phyloP scores from a whole-genome alignment of 2,888 invertebrate genomes.

The Eilema sororculum region DNA sequence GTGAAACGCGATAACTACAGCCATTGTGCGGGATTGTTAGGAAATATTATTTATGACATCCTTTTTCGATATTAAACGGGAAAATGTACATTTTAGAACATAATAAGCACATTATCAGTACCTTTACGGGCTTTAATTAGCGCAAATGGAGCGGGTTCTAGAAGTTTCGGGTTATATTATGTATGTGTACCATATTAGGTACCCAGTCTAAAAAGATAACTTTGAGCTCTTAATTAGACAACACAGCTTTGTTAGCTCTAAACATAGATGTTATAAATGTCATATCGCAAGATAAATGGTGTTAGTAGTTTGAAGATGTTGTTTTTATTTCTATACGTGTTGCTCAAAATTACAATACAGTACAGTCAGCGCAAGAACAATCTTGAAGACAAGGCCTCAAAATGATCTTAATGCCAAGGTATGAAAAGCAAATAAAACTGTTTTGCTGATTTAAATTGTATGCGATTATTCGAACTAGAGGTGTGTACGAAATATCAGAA shows the following conservation, averaged over 20 bases:
- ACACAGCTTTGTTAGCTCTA: background rate
- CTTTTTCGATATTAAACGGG: slow-evolving; percentile 21
- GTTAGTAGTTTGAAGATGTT: too few relatives aligned
- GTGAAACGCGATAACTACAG: slow-evolving; percentile 27
- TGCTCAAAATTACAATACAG: too few relatives aligned
- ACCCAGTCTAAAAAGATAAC: background rate
- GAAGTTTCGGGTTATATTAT: background rate
- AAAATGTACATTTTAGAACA: slow-evolving; percentile 17
- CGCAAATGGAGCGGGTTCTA: background rate
- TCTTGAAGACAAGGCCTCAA: too few relatives aligned
- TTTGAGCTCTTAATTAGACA: background rate
- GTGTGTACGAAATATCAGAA: too few relatives aligned
- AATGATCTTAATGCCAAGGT: too few relatives aligned
- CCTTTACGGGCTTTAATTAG: background rate
- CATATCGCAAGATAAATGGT: too few relatives aligned
- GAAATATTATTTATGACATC: slow-evolving; percentile 21
- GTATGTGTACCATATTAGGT: background rate
- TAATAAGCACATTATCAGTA: slow-evolving; percentile 1
- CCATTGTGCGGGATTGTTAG: slow-evolving; percentile 23
- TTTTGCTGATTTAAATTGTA: too few relatives aligned
- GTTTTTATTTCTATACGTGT: too few relatives aligned
- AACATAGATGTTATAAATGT: too few relatives aligned
- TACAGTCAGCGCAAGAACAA: too few relatives aligned
- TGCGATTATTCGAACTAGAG: too few relatives aligned
- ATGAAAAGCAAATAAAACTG: too few relatives aligned